These are phyloP conservation scores for Orthonyx spaldingii DNA, from an alignment of 2,113 vertebrate species.

Conservation along the genomic window DNA sequence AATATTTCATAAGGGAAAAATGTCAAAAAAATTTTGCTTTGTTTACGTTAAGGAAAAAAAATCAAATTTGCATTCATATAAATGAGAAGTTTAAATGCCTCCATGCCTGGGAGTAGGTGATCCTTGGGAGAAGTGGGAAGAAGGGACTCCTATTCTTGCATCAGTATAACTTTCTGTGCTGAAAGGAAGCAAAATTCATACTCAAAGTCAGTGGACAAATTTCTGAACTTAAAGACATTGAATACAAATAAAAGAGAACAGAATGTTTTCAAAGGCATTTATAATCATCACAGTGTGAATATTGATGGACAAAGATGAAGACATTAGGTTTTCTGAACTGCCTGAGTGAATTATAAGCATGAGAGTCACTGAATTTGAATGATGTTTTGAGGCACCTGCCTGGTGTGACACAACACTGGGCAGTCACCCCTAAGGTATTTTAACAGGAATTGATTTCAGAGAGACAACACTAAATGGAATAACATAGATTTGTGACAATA, in stretches of 20 bases:
- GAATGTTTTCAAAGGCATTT: neutral
- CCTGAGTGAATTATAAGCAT: neutral
- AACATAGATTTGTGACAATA: neutral
- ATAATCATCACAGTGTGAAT: neutral
- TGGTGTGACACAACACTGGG: neutral
- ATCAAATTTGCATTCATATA: neutral
- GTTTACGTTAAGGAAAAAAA: neutral
- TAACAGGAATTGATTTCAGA: neutral
- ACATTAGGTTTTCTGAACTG: neutral
- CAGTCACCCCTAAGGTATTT: neutral
- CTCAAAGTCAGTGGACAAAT: neutral
- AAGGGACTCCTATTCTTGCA: neutral
- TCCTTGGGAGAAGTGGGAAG: neutral
- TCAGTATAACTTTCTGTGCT: neutral
- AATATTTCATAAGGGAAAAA: neutral
- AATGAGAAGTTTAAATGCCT: neutral
- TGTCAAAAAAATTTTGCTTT: accelerated
- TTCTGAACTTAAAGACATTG: neutral
- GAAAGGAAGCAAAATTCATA: neutral
- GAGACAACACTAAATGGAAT: neutral
- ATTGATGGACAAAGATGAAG: neutral
- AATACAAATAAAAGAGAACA: neutral
- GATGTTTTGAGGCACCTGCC: neutral
- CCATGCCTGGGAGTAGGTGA: neutral
- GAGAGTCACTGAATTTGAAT: neutral